phyloP scores from a whole-genome alignment of 2,797 vertebrate genomes.

The Botia almorhae region DNA sequence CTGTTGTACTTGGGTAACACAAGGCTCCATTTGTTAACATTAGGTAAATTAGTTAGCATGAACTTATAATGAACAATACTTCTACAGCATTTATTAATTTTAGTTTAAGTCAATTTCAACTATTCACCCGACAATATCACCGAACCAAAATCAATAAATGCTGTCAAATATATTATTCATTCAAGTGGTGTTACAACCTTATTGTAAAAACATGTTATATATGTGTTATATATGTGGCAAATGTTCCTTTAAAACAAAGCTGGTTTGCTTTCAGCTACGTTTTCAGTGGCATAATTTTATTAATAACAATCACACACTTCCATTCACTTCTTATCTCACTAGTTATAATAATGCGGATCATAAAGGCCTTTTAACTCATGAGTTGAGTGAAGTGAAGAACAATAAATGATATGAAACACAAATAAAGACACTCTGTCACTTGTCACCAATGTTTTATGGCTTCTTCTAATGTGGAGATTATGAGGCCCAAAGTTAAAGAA shows the following conservation, averaged over 20 bases:
- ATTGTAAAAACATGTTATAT: too few species aligned
- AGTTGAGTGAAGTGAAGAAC: background rate
- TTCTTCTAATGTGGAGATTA: slow-evolving; percentile 9
- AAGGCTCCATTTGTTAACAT: too few species aligned
- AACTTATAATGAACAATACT: too few species aligned
- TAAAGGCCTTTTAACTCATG: slow-evolving; percentile 38
- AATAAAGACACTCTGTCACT: slow-evolving; percentile 1
- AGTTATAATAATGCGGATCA: background rate
- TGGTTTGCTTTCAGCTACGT: background rate
- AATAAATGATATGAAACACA: slow-evolving; percentile 40
- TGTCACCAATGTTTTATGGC: slow-evolving; percentile 18
- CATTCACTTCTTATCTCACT: slow-evolving; percentile 37
- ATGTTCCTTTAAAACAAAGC: background rate
- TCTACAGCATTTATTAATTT: too few species aligned
- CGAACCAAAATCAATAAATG: too few species aligned
- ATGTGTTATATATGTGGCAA: too few species aligned
- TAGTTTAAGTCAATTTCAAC: too few species aligned
- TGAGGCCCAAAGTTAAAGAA: background rate
- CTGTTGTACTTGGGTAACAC: too few species aligned
- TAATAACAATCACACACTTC: slow-evolving; percentile 27
- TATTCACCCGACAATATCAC: too few species aligned
- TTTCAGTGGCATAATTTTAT: slow-evolving; percentile 25
- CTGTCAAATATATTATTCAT: too few species aligned
- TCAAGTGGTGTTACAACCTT: too few species aligned
- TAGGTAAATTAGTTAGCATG: too few species aligned